Conservation (phyloP, 2,888 invertebrate species). For the Reticulitermes lucifugus region DNA sequence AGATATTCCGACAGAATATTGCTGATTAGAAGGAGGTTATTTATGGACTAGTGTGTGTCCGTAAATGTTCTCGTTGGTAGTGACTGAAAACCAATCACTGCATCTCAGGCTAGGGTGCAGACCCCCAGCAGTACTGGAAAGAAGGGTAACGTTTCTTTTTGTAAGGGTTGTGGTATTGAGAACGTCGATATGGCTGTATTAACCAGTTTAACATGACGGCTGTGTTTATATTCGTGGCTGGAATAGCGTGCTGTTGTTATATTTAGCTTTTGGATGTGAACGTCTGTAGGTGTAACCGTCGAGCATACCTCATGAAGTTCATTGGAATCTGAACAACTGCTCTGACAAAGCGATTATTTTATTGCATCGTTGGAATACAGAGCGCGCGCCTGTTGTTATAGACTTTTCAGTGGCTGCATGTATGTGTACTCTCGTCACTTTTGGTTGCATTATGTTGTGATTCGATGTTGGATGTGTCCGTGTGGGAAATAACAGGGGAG, state of each 20-base stretch:
- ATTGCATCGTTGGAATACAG: background rate
- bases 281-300: constrained; percentile 7
- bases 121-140: background rate
- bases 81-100: background rate
- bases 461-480: background rate
- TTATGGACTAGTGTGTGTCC: background rate
- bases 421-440: background rate
- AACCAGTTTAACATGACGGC: background rate
- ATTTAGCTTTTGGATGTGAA: background rate
- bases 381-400: background rate
- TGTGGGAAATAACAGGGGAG: background rate
- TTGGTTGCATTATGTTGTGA: background rate
- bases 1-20: background rate
- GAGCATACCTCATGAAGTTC: background rate
- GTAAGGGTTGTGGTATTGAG: background rate
- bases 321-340: background rate
- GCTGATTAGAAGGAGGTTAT: background rate
- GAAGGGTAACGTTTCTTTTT: background rate
- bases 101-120: background rate
- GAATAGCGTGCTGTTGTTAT: background rate
- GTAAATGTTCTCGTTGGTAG: background rate
- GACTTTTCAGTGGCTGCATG: background rate
- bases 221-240: background rate
- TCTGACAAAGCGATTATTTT: background rate
- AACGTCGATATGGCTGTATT: background rate